A percentile compares a stretch with the other conserved stretches of the same genome.
These are phyloP conservation scores for Scaptomyza reducta DNA, from an alignment of 2,888 invertebrate genomes.

Conservation along the genomic window DNA sequence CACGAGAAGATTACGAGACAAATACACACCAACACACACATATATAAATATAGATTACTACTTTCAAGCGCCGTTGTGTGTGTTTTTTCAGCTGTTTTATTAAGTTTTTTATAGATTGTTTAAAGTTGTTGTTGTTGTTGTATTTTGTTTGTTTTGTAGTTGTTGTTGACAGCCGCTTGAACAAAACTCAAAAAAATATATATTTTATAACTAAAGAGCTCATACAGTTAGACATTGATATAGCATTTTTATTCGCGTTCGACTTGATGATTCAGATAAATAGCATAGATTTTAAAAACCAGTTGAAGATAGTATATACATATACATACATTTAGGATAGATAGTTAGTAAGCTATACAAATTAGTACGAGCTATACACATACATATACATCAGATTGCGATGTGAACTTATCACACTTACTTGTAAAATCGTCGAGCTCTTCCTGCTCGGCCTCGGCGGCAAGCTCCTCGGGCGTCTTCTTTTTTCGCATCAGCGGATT, in stretches of 20 bases:
- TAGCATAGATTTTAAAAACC: slow-evolving; percentile 43
- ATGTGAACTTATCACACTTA: slow-evolving; percentile 85
- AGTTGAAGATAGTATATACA: slow-evolving; percentile 38
- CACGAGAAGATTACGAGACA: slow-evolving; percentile 44
- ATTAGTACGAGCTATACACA: slow-evolving; percentile 32
- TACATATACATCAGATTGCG: slow-evolving; percentile 10
- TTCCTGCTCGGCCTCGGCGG: slow-evolving; percentile 97
- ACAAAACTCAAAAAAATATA: slow-evolving; percentile 22
- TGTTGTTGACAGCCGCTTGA: slow-evolving; percentile 40
- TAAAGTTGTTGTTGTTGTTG: slow-evolving; percentile 32
- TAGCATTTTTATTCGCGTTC: slow-evolving; percentile 38
- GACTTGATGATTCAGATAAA: slow-evolving; percentile 28
- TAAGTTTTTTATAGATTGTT: slow-evolving; percentile 15
- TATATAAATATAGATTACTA: slow-evolving; percentile 33
- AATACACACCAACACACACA: slow-evolving; percentile 51
- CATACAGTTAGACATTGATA: slow-evolving; percentile 46
- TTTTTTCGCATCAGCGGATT: slow-evolving; percentile 99
- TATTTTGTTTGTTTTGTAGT: slow-evolving; percentile 7
- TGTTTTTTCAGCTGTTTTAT: slow-evolving; percentile 28
- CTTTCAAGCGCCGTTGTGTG: slow-evolving; percentile 52
- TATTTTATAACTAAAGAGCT: slow-evolving; percentile 43
- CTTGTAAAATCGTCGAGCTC: slow-evolving; percentile 98
- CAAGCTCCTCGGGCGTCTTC: slow-evolving; percentile 99
- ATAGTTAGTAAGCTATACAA: slow-evolving; percentile 13
- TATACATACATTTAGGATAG: slow-evolving; percentile 27